Evolutionary conservation across 92 coral and sea anemone species (phyloP).

Genomic region (Hydrozoanthus gracilis): DNA sequence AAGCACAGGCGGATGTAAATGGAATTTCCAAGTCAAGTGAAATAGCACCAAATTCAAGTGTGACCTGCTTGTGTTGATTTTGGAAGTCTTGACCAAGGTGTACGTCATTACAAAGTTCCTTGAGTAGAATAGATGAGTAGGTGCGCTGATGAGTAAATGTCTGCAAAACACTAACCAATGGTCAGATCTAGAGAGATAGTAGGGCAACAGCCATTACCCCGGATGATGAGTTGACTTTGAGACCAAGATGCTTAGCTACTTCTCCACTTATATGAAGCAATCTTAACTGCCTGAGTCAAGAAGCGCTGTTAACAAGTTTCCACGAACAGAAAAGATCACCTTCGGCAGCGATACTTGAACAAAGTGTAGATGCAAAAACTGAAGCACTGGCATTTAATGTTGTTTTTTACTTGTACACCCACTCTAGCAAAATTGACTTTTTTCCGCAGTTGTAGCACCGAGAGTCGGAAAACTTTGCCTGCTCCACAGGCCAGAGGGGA

Average conservation of each 20-base stretch:
- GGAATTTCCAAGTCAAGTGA: slow-evolving; percentile 46
- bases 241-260: slow-evolving; percentile 12
- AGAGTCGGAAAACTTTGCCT: slow-evolving; percentile 11
- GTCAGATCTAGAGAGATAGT: slow-evolving; percentile 27
- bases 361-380: slow-evolving; percentile 6
- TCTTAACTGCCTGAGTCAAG: too few relatives aligned
- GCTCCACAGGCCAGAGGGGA: slow-evolving; percentile 29
- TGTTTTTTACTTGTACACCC: neutral
- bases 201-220: neutral
- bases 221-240: neutral
- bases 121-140: neutral
- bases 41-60: neutral
- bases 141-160: neutral
- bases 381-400: neutral
- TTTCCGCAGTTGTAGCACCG: slow-evolving; percentile 25
- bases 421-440: slow-evolving; percentile 32
- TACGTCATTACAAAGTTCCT: slow-evolving; percentile 5
- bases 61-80: slow-evolving; percentile 23
- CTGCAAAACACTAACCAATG: slow-evolving; percentile 10
- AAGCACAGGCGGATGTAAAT: slow-evolving; percentile 43
- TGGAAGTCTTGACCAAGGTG: slow-evolving; percentile 33
- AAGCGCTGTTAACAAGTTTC: slow-evolving; percentile 12
- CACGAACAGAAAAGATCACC: neutral
- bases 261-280: neutral
- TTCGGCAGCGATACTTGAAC: slow-evolving; percentile 15